A percentile compares a stretch with the other conserved stretches of the same genome.
Conservation (phyloP, 2,888 invertebrate genomes). For the Dendrolimus houi region DNA sequence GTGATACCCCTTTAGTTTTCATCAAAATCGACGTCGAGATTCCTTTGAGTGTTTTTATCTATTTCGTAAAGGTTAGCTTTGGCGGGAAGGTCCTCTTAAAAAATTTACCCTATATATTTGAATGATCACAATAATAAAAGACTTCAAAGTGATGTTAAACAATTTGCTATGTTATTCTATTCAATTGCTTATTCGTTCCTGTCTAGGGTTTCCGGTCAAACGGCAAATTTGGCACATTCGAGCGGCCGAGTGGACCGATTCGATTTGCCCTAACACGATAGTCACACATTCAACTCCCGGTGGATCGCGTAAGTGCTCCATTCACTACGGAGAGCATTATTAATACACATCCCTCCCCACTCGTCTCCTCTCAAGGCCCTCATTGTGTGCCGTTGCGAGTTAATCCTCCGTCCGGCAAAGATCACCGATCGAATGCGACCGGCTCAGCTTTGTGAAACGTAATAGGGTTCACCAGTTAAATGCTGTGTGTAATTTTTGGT, state of each 20-base stretch:
- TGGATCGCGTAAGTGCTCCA: conserved; percentile 72
- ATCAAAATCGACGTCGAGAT: too few species aligned
- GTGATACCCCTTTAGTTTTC: too few species aligned
- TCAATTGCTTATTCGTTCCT: conserved; percentile 34
- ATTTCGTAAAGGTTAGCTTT: too few species aligned
- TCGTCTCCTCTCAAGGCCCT: conserved; percentile 56
- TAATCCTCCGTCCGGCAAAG: conserved; percentile 68
- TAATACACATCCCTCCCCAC: conserved; percentile 63
- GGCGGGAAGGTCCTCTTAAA: too few species aligned
- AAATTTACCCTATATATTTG: too few species aligned
- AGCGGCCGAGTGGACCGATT: conserved; percentile 56
- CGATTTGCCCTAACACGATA: conserved; percentile 70
- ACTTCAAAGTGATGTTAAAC: too few species aligned
- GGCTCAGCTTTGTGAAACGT: conserved; percentile 63
- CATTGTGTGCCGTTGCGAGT: conserved; percentile 60
- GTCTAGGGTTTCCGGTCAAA: conserved; percentile 44
- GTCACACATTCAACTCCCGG: conserved; percentile 69
- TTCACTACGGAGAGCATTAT: conserved; percentile 68
- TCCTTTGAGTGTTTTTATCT: too few species aligned
- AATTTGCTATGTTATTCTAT: conserved; percentile 24
- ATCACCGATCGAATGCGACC: conserved; percentile 62
- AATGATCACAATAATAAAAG: too few species aligned
- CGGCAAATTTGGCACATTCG: conserved; percentile 56
- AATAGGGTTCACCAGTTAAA: conserved; percentile 67
- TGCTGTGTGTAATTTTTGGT: conserved; percentile 72